Evolutionary conservation across 2,888 invertebrate genomes (phyloP).

Genomic region (Gasteruption jaculator): DNA sequence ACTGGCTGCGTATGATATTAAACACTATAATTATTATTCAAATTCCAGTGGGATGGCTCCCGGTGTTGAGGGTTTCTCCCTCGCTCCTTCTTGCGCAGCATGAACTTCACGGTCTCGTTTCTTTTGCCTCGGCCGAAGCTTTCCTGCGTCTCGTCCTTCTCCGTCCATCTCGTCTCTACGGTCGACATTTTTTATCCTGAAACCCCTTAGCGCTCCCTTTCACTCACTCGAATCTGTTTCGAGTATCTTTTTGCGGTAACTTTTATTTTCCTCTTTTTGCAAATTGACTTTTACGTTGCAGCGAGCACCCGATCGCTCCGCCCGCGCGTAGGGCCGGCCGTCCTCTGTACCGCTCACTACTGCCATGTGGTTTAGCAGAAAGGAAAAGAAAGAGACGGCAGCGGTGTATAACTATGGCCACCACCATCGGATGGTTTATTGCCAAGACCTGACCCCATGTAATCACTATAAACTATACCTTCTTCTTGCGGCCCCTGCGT

Average conservation of each 20-base stretch:
- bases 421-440: constrained; percentile 50
- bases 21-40: constrained; percentile 52
- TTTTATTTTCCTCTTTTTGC: constrained; percentile 15
- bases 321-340: constrained; percentile 45
- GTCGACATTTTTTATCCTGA: constrained; percentile 15
- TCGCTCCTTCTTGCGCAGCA: constrained; percentile 21
- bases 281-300: constrained; percentile 15
- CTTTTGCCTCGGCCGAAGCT: constrained; percentile 13
- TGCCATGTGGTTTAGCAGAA: constrained; percentile 15
- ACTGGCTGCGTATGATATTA: constrained; percentile 45
- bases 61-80: constrained; percentile 43
- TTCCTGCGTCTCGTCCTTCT: constrained; percentile 14
- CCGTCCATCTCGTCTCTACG: no score
- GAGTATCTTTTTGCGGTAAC: constrained; percentile 21
- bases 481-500: constrained; percentile 34
- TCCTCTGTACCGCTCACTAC: no score
- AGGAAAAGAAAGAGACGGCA: constrained; percentile 16
- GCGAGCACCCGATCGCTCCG: constrained; percentile 39
- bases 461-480: constrained; percentile 51
- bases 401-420: constrained; percentile 31
- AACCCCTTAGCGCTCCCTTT: constrained; percentile 16
- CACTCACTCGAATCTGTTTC: constrained; percentile 11
- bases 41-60: constrained; percentile 51
- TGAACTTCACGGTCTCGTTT: constrained; percentile 18
- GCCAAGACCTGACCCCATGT: constrained; percentile 50